Conservation (phyloP, 1,140 invertebrate species). For the Drosophila sturtevanti region DNA sequence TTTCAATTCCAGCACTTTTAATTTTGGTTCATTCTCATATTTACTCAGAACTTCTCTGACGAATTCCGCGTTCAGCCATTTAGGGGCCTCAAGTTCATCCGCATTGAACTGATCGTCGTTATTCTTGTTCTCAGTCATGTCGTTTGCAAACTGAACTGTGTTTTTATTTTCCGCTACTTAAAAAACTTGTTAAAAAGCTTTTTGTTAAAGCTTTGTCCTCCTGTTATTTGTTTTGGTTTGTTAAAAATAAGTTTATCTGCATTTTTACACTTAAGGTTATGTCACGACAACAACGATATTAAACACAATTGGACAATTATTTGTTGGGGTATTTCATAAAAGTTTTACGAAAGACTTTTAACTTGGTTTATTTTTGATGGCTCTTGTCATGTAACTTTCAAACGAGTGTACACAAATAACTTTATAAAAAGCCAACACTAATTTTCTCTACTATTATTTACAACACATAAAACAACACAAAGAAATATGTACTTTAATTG, state of each 20-base stretch:
- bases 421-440: no score
- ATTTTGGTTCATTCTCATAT: conserved; percentile 27
- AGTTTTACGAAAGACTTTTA: no score
- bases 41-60: conserved; percentile 41
- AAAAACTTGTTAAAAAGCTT: neutral
- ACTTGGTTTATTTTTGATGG: no score
- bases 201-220: neutral
- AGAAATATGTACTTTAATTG: no score
- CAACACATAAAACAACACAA: no score
- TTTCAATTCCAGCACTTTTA: conserved; percentile 38
- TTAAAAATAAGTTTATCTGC: neutral
- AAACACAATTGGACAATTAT: no score
- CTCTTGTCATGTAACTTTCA: no score
- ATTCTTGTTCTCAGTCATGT: conserved; percentile 17
- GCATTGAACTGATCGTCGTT: conserved; percentile 38
- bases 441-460: no score
- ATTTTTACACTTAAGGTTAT: neutral
- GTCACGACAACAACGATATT: no score
- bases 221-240: neutral
- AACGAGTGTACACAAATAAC: no score
- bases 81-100: conserved; percentile 63
- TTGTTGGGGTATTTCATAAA: no score
- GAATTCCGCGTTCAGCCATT: conserved; percentile 59
- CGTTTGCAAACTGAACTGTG: neutral
- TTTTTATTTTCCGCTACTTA: neutral